A percentile compares a stretch with the other conserved stretches of the same genome.
Evolutionary conservation across 2,797 vertebrate species (phyloP).

Genomic region (Acropternis orthonyx): DNA sequence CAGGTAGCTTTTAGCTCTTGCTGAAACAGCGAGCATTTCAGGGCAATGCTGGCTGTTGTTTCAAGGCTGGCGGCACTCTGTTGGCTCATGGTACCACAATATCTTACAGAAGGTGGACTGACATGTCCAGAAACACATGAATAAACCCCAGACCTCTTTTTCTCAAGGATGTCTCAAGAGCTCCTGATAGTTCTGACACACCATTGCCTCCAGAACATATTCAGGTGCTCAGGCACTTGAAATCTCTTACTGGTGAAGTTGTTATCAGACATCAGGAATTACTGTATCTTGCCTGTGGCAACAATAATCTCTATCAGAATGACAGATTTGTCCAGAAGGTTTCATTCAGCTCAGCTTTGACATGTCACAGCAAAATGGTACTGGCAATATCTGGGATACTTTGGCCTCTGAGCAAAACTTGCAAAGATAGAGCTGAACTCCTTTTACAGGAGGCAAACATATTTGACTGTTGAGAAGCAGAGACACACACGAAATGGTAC

Average conservation of each 20-base stretch:
- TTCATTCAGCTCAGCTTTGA: background rate
- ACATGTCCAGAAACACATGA: background rate
- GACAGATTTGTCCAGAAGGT: background rate
- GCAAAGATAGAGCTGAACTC: background rate
- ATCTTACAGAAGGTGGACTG: background rate
- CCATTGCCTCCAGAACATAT: background rate
- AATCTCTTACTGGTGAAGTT: background rate
- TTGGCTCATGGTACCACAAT: background rate
- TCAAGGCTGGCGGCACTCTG: background rate
- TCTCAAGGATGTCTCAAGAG: background rate
- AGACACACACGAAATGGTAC: background rate
- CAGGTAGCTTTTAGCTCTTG: background rate
- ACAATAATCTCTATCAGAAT: background rate
- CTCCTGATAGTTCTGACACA: background rate
- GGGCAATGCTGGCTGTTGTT: background rate
- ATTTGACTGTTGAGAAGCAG: background rate
- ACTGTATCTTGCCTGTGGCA: background rate
- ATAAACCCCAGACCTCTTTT: accelerated
- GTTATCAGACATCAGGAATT: background rate
- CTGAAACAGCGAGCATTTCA: background rate
- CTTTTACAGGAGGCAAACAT: background rate
- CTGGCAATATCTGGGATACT: background rate
- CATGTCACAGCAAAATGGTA: background rate
- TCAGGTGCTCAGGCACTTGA: background rate
- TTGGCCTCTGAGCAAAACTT: background rate